A percentile compares a stretch with the other conserved stretches of the same genome.
Conservation (phyloP, 2,888 invertebrate species). For the Euproctis similis region DNA sequence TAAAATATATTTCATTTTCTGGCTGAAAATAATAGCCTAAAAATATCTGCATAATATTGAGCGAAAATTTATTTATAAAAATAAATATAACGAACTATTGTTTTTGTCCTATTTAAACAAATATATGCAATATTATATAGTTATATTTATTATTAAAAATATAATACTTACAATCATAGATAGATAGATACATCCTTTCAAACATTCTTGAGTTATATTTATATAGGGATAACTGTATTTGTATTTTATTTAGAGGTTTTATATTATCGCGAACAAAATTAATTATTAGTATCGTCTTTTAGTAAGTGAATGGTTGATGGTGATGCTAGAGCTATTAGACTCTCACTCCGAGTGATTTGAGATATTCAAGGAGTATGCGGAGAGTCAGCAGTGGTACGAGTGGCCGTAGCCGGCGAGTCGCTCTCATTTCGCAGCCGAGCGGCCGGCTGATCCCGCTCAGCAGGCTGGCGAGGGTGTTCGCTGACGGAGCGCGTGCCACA, state of each 20-base stretch:
- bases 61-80: no score
- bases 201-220: slow-evolving; percentile 36
- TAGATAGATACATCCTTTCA: slow-evolving; percentile 36
- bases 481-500: slow-evolving; percentile 49
- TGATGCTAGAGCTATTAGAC: slow-evolving; percentile 14
- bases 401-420: slow-evolving; percentile 42
- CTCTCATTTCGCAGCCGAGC: slow-evolving; percentile 33
- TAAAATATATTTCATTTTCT: no score
- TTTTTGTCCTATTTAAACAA: no score
- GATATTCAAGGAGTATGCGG: slow-evolving; percentile 58
- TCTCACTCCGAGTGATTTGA: slow-evolving; percentile 52
- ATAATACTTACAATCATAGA: slow-evolving; percentile 44
- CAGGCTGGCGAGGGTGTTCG: slow-evolving; percentile 33
- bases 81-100: no score
- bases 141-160: no score
- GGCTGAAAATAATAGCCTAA: no score
- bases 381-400: slow-evolving; percentile 54
- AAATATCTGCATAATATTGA: no score
- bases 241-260: slow-evolving; percentile 15
- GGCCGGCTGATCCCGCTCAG: slow-evolving; percentile 12
- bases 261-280: slow-evolving; percentile 28
- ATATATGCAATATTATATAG: no score
- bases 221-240: no score
- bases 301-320: slow-evolving; percentile 7
- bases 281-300: slow-evolving; percentile 35